Percentiles rank a stretch among this genome's conserved stretches.
Evolutionary conservation across 2,888 invertebrate species (phyloP).

Genomic region (Dioctria linearis): DNA sequence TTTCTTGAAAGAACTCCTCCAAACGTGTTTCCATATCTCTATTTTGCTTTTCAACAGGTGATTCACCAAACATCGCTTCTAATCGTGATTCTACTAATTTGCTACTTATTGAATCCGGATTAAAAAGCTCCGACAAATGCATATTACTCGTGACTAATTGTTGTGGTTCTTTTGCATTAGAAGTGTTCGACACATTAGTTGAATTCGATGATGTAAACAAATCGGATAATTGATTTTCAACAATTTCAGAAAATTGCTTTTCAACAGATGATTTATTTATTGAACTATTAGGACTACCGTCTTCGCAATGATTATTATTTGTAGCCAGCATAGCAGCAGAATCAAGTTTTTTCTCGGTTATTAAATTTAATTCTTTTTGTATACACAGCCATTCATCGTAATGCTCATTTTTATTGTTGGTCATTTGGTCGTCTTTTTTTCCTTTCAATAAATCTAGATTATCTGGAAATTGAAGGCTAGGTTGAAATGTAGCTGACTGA

Average conservation of each 20-base stretch:
- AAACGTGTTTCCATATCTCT: constrained; percentile 68
- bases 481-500: constrained; percentile 29
- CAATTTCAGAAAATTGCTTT: constrained; percentile 66
- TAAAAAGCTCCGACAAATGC: constrained; percentile 52
- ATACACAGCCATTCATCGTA: constrained; percentile 81
- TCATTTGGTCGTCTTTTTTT: constrained; percentile 54
- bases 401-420: constrained; percentile 66
- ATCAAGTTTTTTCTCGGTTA: constrained; percentile 62
- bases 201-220: constrained; percentile 62
- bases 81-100: constrained; percentile 70
- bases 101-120: constrained; percentile 62
- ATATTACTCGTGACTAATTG: constrained; percentile 54
- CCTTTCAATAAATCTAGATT: constrained; percentile 34
- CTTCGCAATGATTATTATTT: constrained; percentile 55
- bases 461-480: constrained; percentile 41
- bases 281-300: constrained; percentile 60
- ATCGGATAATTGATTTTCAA: constrained; percentile 65
- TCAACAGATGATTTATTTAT: constrained; percentile 59
- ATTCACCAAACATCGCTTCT: constrained; percentile 71
- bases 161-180: constrained; percentile 59
- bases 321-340: constrained; percentile 28
- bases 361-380: constrained; percentile 76
- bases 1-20: constrained; percentile 69
- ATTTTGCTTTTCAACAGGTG: constrained; percentile 65
- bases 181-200: neutral